A percentile compares a stretch with the other conserved stretches of the same genome.
These are phyloP conservation scores for Therioaphis trifolii DNA, from an alignment of 2,888 invertebrate genomes.

Conservation along the genomic window DNA sequence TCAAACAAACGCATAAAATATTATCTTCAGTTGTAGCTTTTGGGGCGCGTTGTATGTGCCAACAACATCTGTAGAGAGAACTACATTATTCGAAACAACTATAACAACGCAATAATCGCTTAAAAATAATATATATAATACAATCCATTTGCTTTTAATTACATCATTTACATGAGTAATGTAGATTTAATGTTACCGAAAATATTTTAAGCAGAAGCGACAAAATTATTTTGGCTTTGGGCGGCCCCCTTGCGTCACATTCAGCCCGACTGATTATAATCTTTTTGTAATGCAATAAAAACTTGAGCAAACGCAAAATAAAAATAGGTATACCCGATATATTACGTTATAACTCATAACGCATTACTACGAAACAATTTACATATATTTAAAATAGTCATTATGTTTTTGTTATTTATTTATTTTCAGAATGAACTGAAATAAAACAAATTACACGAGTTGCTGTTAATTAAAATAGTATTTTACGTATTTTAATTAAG, in stretches of 20 bases:
- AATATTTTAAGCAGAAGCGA: background rate
- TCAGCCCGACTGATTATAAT: background rate
- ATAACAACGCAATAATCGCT: background rate
- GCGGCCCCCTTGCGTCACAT: slow-evolving; percentile 31
- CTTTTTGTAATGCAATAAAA: background rate
- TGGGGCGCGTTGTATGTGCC: background rate
- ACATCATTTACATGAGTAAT: slow-evolving; percentile 14
- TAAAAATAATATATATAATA: background rate
- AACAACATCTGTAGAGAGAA: background rate
- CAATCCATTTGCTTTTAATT: slow-evolving; percentile 48
- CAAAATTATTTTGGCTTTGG: slow-evolving; percentile 21
- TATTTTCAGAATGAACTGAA: background rate
- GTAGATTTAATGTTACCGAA: slow-evolving; percentile 39
- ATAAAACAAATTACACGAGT: background rate
- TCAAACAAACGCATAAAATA: background rate
- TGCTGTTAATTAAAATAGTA: no score
- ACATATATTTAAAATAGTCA: background rate
- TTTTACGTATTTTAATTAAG: no score
- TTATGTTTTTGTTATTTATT: background rate
- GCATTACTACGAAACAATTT: background rate
- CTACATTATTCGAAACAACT: slow-evolving; percentile 1
- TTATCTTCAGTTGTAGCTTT: background rate
- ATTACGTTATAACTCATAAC: background rate
- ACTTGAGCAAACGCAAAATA: background rate
- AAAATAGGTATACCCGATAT: background rate